phyloP scores from a whole-genome alignment of 2,888 invertebrate species.

The Acleris emargana region DNA sequence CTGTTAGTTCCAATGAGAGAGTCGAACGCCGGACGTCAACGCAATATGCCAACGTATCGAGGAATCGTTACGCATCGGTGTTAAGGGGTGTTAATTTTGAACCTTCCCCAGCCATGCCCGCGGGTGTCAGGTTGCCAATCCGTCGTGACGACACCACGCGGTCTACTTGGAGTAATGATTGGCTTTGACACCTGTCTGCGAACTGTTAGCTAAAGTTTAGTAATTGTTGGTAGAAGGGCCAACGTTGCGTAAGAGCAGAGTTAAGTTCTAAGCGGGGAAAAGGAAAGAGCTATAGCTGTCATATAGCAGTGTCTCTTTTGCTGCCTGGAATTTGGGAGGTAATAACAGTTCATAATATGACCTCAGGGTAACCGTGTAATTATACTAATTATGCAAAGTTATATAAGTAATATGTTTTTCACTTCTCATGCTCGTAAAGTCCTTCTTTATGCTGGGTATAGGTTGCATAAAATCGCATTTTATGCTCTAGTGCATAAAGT shows the following conservation, averaged over 20 bases:
- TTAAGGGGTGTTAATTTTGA: background rate
- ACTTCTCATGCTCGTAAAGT: no score
- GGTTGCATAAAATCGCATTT: no score
- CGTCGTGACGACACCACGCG: conserved; percentile 22
- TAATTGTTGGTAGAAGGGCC: background rate
- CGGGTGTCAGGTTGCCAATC: conserved; percentile 19
- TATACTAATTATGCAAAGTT: no score
- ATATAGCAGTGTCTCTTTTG: no score
- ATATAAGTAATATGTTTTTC: no score
- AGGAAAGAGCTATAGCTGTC: no score
- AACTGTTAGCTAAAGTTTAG: background rate
- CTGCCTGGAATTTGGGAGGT: background rate
- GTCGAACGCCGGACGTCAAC: no score
- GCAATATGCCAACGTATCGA: background rate
- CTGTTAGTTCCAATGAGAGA: no score
- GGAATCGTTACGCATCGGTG: background rate
- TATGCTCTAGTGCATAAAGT: no score
- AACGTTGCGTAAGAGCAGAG: background rate
- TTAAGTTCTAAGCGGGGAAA: no score
- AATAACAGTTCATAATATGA: conserved; percentile 27
- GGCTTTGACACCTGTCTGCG: conserved; percentile 8
- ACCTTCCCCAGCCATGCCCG: conserved; percentile 1
- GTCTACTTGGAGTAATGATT: conserved; percentile 9
- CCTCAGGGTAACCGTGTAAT: no score
- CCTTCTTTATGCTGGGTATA: no score